phyloP scores from a whole-genome alignment of 2,888 invertebrate species.

The Drosophila ustulata region DNA sequence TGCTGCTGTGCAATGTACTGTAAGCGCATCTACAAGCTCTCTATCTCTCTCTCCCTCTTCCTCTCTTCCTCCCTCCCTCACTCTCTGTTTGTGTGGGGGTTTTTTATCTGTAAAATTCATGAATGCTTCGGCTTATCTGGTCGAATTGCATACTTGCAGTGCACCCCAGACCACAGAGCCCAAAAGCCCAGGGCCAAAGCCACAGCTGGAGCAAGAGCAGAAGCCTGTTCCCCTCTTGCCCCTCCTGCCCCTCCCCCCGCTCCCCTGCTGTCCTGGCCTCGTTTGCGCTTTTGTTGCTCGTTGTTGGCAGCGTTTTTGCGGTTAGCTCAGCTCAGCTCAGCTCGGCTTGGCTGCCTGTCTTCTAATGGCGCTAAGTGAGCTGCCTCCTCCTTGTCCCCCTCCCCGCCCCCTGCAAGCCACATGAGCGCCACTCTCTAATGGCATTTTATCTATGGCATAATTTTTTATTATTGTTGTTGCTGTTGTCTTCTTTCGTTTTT shows the following conservation, averaged over 20 bases:
- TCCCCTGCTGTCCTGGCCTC: conserved; percentile 6
- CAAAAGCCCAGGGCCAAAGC: background rate
- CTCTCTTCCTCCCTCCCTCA: conserved; percentile 25
- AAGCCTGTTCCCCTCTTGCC: conserved; percentile 2
- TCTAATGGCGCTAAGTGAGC: conserved; percentile 78
- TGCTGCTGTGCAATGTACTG: conserved; percentile 79
- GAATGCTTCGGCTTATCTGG: conserved; percentile 83
- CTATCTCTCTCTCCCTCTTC: conserved; percentile 46
- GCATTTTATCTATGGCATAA: conserved; percentile 82
- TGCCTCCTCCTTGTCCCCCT: conserved; percentile 16
- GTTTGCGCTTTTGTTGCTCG: conserved; percentile 31
- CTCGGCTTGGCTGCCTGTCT: conserved; percentile 63
- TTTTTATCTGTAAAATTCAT: conserved; percentile 83
- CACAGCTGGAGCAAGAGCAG: background rate
- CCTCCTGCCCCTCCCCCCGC: background rate
- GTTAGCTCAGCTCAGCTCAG: conserved; percentile 24
- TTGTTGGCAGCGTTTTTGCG: conserved; percentile 51
- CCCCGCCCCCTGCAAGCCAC: conserved; percentile 13
- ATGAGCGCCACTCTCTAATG: conserved; percentile 73
- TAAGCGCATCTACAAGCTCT: conserved; percentile 68
- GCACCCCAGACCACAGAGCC: conserved; percentile 39
- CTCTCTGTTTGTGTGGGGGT: conserved; percentile 38
- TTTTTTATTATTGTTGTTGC: conserved; percentile 76
- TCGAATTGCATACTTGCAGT: conserved; percentile 83
- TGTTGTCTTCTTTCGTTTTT: conserved; percentile 42